phyloP scores from a whole-genome alignment of 1,140 invertebrate genomes.

The Atopsyche davidsoni region DNA sequence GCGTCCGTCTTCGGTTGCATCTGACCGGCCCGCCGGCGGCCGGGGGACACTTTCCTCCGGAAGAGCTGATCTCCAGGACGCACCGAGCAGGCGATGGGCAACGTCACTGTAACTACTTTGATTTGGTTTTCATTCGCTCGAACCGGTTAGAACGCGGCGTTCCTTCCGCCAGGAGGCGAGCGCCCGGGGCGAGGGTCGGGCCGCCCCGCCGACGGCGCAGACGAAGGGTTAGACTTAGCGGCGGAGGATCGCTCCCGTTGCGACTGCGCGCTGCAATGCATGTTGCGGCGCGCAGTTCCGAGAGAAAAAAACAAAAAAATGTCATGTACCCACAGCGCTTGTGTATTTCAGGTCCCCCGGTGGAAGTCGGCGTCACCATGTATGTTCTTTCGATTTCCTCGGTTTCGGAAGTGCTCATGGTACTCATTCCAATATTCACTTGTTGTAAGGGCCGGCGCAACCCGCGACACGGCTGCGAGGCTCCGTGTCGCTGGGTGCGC shows the following conservation, averaged over 20 bases:
- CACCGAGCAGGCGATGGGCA: conserved; percentile 28
- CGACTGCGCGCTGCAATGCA: too few species aligned
- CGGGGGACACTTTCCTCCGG: too few species aligned
- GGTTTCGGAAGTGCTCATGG: conserved; percentile 97
- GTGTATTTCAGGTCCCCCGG: conserved; percentile 85
- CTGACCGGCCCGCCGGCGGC: too few species aligned
- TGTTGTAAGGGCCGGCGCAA: too few species aligned
- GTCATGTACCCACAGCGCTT: conserved; percentile 29
- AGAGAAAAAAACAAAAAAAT: conserved; percentile 1
- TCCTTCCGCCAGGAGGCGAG: too few species aligned
- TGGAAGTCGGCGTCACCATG: conserved; percentile 95
- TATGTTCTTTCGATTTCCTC: conserved; percentile 97
- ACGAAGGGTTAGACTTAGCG: too few species aligned
- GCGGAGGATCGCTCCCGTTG: too few species aligned
- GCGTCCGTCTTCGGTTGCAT: too few species aligned
- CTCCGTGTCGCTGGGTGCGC: too few species aligned
- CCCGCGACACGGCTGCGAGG: conserved; percentile 3
- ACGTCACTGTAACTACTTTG: conserved; percentile 28
- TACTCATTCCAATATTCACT: conserved; percentile 51
- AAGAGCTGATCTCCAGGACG: conserved; percentile 19
- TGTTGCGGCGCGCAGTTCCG: not conserved
- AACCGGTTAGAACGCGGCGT: not conserved
- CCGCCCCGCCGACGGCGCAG: too few species aligned
- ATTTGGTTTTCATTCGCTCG: conserved; percentile 30
- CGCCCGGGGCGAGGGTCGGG: too few species aligned